These are phyloP conservation scores for Ceratosolen solmsi DNA, from an alignment of 1,140 invertebrate genomes.

Conservation along the genomic window DNA sequence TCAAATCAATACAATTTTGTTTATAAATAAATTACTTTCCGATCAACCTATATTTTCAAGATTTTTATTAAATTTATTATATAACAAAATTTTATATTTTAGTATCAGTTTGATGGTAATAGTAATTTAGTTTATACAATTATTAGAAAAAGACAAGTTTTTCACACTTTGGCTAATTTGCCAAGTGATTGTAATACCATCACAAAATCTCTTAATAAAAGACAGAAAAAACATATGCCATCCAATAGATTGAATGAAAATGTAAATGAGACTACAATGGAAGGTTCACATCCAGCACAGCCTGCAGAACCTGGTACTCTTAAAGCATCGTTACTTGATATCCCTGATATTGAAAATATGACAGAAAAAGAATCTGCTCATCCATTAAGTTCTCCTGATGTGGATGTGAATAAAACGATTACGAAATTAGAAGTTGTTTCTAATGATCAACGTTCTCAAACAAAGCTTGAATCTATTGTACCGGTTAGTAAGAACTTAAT, in stretches of 20 bases:
- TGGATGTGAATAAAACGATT: constrained; percentile 57
- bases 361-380: constrained; percentile 94
- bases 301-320: constrained; percentile 93
- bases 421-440: constrained; percentile 48
- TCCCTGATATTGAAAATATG: constrained; percentile 93
- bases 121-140: constrained; percentile 99
- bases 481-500: constrained; percentile 61
- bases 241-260: constrained; percentile 70
- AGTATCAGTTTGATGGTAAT: constrained; percentile 99
- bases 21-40: no score
- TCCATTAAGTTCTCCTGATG: constrained; percentile 74
- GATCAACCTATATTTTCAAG: background rate
- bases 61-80: background rate
- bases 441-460: constrained; percentile 49
- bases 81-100: constrained; percentile 38
- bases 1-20: no score
- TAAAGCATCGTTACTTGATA: constrained; percentile 91
- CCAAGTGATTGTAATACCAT: constrained; percentile 94
- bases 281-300: constrained; percentile 87
- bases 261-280: constrained; percentile 80
- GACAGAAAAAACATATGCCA: constrained; percentile 74
- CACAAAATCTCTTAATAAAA: constrained; percentile 84
- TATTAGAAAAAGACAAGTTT: constrained; percentile 97
- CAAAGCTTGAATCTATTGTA: constrained; percentile 63
- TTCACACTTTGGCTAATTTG: constrained; percentile 96